These are phyloP conservation scores for Hyaena hyaena DNA, from an alignment of 2,113 vertebrate genomes.

Conservation along the genomic window DNA sequence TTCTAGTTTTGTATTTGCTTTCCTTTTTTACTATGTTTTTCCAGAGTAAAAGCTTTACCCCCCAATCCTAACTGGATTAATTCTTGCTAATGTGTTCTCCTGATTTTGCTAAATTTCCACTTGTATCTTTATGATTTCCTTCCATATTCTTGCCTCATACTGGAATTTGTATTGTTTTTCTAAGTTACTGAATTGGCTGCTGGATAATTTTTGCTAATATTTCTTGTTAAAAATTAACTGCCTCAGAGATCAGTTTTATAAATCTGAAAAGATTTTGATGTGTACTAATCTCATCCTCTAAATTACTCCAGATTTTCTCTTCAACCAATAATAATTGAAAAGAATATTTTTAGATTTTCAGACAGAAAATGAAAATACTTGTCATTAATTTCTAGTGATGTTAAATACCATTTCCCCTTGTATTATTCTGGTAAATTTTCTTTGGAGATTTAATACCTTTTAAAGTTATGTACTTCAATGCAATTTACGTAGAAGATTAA, in stretches of 20 bases:
- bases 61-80: background rate
- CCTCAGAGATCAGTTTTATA: background rate
- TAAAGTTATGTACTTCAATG: background rate
- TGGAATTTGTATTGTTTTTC: slow-evolving; percentile 3
- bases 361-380: slow-evolving; percentile 16
- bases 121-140: background rate
- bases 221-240: background rate
- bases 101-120: background rate
- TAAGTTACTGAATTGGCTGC: background rate
- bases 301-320: background rate
- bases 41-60: background rate
- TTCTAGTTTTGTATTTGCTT: background rate
- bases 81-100: background rate
- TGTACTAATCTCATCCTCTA: background rate
- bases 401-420: background rate
- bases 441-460: background rate
- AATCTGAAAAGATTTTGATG: background rate
- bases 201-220: background rate
- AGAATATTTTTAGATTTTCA: background rate
- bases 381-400: background rate
- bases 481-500: background rate
- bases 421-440: background rate
- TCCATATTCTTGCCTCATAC: background rate
- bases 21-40: background rate
- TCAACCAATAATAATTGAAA: background rate